Evolutionary conservation across 2,888 invertebrate genomes (phyloP).

Genomic region (Mythimna impura): DNA sequence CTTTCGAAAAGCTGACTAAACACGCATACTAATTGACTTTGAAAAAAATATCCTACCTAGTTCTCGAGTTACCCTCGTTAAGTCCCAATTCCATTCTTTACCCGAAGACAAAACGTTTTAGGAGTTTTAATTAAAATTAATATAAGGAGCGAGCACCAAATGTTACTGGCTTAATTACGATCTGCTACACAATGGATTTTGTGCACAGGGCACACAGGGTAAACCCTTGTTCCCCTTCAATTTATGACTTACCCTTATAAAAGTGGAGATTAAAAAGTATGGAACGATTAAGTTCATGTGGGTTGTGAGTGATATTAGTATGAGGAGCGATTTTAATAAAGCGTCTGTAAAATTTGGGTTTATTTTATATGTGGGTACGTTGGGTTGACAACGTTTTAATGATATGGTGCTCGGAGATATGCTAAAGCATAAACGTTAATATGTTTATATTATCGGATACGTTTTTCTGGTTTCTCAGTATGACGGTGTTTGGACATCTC

Average conservation of each 20-base stretch:
- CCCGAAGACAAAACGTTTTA: slow-evolving; percentile 63
- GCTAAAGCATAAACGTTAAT: neutral
- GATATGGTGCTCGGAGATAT: neutral
- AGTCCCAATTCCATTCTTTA: slow-evolving; percentile 57
- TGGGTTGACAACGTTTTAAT: slow-evolving; percentile 6
- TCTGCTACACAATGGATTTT: slow-evolving; percentile 60
- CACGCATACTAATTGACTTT: slow-evolving; percentile 56
- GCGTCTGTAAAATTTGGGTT: slow-evolving; percentile 12
- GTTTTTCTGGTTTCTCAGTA: neutral
- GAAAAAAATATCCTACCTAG: slow-evolving; percentile 46
- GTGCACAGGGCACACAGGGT: slow-evolving; percentile 54
- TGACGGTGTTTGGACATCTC: too few species aligned
- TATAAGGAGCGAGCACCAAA: slow-evolving; percentile 63
- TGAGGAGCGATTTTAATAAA: slow-evolving; percentile 29
- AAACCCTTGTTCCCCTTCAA: slow-evolving; percentile 70
- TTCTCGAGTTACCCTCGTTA: slow-evolving; percentile 43
- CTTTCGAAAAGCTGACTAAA: slow-evolving; percentile 26
- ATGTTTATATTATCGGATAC: neutral
- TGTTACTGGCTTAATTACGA: slow-evolving; percentile 68
- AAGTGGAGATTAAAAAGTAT: slow-evolving; percentile 57
- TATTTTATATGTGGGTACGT: neutral
- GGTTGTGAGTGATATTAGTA: slow-evolving; percentile 32
- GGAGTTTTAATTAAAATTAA: slow-evolving; percentile 66
- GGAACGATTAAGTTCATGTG: slow-evolving; percentile 28
- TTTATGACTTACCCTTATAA: slow-evolving; percentile 67